These are phyloP conservation scores for Nephrotoma guestfalica DNA, from an alignment of 2,888 invertebrate genomes.

Conservation along the genomic window DNA sequence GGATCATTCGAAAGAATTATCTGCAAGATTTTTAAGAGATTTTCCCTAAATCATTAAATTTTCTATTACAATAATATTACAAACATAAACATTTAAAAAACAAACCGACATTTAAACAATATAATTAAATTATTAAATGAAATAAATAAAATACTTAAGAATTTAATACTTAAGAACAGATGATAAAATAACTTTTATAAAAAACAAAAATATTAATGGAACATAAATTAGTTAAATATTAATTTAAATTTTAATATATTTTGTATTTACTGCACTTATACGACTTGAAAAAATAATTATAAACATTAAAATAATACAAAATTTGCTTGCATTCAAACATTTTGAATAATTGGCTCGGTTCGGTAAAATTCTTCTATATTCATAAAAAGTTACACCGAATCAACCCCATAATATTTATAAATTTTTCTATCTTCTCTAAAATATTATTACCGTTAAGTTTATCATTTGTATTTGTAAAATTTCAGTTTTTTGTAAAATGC, in stretches of 20 bases:
- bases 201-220: neutral
- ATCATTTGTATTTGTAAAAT: neutral
- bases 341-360: neutral
- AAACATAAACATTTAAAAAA: neutral
- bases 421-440: neutral
- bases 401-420: neutral
- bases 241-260: neutral
- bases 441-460: too few relatives aligned
- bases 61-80: neutral
- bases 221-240: neutral
- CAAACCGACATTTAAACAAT: neutral
- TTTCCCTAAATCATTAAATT: neutral
- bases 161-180: neutral
- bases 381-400: neutral
- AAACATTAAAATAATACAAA: neutral
- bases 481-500: neutral
- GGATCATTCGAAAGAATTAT: neutral
- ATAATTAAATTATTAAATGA: neutral
- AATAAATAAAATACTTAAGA: neutral
- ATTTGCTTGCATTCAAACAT: neutral
- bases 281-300: neutral
- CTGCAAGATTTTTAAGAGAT: neutral
- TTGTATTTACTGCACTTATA: neutral
- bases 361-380: neutral
- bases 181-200: neutral